phyloP scores from a whole-genome alignment of 1,140 invertebrate genomes.

The Mizuhopecten yessoensis region DNA sequence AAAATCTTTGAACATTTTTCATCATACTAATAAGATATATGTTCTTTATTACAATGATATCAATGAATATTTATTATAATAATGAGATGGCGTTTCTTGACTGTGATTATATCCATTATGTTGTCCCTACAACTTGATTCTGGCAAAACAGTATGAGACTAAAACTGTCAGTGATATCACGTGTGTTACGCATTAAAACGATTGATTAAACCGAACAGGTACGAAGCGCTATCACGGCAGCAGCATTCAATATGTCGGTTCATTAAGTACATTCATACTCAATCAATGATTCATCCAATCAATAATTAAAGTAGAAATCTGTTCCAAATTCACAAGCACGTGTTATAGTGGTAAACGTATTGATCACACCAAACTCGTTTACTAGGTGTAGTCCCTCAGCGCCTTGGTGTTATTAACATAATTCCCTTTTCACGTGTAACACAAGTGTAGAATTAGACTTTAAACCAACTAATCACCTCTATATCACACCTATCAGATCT shows the following conservation, averaged over 20 bases:
- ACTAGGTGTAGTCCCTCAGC: background rate
- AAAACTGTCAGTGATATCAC: background rate
- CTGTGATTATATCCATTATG: too few relatives aligned
- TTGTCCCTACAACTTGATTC: too few relatives aligned
- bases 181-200: background rate
- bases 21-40: too few relatives aligned
- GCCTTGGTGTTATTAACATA: background rate
- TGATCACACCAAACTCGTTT: background rate
- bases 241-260: background rate
- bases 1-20: too few relatives aligned
- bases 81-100: too few relatives aligned
- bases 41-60: too few relatives aligned
- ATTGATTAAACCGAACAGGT: background rate
- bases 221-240: background rate
- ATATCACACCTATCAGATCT: background rate
- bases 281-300: constrained; percentile 1
- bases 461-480: background rate
- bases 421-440: background rate
- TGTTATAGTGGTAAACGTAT: background rate
- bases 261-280: constrained; percentile 23
- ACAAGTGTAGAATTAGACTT: background rate
- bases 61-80: too few relatives aligned
- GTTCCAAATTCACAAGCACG: background rate
- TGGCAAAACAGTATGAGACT: background rate
- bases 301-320: constrained; percentile 40